Conservation (phyloP, 2,888 invertebrate genomes). For the Tachystola acroxantha region DNA sequence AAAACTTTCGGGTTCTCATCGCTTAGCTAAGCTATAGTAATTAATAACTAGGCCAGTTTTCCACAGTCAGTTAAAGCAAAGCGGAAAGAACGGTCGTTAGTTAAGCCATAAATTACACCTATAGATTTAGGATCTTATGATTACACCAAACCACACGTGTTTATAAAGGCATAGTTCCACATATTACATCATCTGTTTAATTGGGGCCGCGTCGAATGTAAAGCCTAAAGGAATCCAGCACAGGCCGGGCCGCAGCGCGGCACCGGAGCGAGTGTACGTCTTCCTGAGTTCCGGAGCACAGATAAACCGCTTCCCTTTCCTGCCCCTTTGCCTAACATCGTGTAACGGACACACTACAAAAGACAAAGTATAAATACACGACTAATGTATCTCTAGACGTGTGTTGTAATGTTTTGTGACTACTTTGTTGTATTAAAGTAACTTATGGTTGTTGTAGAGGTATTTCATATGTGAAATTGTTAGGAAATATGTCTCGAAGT, state of each 20-base stretch:
- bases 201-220: slow-evolving; percentile 52
- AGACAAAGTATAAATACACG: slow-evolving; percentile 54
- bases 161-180: slow-evolving; percentile 4
- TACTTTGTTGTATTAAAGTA: too few relatives aligned
- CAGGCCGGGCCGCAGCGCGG: slow-evolving; percentile 23
- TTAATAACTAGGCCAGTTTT: too few relatives aligned
- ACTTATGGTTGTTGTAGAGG: too few relatives aligned
- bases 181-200: slow-evolving; percentile 25
- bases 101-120: not conserved
- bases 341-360: slow-evolving; percentile 66
- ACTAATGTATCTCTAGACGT: slow-evolving; percentile 30
- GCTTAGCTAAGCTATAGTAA: too few relatives aligned
- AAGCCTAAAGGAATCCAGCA: slow-evolving; percentile 63
- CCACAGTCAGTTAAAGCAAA: too few relatives aligned
- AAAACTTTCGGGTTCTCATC: too few relatives aligned
- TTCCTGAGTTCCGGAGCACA: slow-evolving; percentile 71
- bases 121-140: too few relatives aligned
- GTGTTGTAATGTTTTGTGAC: not conserved
- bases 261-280: slow-evolving; percentile 58
- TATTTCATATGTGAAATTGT: too few relatives aligned
- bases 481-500: too few relatives aligned
- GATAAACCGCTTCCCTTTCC: slow-evolving; percentile 76
- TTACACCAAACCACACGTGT: slow-evolving; percentile 1
- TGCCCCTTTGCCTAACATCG: slow-evolving; percentile 70
- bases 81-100: slow-evolving; percentile 1